These are phyloP conservation scores for Indri indri DNA, from an alignment of 2,113 vertebrate species.

Conservation along the genomic window DNA sequence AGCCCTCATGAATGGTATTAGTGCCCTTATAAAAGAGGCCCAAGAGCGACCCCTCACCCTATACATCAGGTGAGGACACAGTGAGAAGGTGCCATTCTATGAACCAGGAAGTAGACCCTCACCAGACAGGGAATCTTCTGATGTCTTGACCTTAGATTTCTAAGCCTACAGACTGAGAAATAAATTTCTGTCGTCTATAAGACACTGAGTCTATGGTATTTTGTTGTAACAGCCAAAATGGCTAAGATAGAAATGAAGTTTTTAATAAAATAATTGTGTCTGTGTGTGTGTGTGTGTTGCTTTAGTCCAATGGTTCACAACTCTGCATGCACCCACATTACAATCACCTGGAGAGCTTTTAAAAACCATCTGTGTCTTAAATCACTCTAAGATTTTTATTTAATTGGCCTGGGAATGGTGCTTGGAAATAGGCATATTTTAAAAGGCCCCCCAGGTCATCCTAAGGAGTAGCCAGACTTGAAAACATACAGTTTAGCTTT, in stretches of 20 bases:
- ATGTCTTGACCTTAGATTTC: background rate
- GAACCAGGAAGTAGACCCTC: background rate
- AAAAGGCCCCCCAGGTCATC: background rate
- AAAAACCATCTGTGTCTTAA: background rate
- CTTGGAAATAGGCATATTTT: background rate
- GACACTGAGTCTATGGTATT: background rate
- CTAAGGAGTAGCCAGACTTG: background rate
- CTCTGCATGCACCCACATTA: too few relatives aligned
- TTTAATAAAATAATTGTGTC: background rate
- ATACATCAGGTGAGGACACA: background rate
- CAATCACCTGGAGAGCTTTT: background rate
- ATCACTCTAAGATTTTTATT: background rate
- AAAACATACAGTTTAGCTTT: background rate
- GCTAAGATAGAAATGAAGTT: background rate
- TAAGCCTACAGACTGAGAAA: background rate
- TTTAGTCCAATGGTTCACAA: background rate
- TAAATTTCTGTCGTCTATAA: background rate
- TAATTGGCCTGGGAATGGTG: background rate
- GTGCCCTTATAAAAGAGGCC: background rate
- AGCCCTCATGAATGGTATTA: background rate
- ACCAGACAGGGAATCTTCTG: background rate
- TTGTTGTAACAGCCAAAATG: background rate
- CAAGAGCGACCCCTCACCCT: background rate
- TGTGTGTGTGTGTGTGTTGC: too few relatives aligned
- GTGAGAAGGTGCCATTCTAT: background rate